Conservation (phyloP, 2,113 vertebrate genomes). For the Rhinichthys klamathensis region DNA sequence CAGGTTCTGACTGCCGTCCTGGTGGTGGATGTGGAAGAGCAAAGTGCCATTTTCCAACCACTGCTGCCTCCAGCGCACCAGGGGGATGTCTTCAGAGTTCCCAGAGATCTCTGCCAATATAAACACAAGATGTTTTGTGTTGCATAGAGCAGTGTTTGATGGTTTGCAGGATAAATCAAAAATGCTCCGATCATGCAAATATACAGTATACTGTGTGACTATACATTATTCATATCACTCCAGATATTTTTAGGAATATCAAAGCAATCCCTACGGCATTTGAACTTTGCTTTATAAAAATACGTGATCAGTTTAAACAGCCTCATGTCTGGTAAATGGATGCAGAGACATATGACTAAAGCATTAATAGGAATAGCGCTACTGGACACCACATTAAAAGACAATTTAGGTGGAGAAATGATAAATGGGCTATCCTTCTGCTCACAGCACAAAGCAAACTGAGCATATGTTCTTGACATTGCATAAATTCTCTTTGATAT, state of each 20-base stretch:
- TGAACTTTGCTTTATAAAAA: not conserved
- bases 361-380: slow-evolving; percentile 1
- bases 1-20: slow-evolving; percentile 87
- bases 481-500: slow-evolving; percentile 6
- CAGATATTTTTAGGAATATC: slow-evolving; percentile 1
- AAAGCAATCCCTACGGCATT: not conserved
- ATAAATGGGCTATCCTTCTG: slow-evolving; percentile 2
- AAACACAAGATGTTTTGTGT: slow-evolving; percentile 14
- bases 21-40: slow-evolving; percentile 98
- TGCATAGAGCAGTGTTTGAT: not conserved
- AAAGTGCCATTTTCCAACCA: slow-evolving; percentile 98
- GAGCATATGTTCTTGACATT: slow-evolving; percentile 16
- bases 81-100: slow-evolving; percentile 94
- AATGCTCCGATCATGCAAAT: slow-evolving; percentile 29
- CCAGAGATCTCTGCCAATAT: slow-evolving; percentile 90
- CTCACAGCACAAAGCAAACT: not conserved
- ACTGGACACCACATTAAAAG: slow-evolving; percentile 1
- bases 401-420: not conserved
- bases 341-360: not conserved
- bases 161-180: not conserved
- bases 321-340: not conserved
- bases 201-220: not conserved
- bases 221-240: slow-evolving; percentile 30
- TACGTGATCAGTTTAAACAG: not conserved
- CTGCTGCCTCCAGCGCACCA: slow-evolving; percentile 97